Evolutionary conservation across 2,113 vertebrate genomes (phyloP).

Genomic region (Anguilla japonica): DNA sequence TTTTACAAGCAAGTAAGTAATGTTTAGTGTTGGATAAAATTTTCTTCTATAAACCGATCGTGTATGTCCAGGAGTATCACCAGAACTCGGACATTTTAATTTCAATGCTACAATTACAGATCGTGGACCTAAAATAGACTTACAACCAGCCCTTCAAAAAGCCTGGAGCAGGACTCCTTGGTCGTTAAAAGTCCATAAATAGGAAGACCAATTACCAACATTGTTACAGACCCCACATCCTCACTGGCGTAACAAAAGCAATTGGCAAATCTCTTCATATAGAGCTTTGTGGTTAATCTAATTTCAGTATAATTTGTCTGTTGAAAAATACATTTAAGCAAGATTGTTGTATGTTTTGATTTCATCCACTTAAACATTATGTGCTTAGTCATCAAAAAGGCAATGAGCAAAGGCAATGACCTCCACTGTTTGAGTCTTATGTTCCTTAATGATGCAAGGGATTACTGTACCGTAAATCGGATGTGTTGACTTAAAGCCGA

Average conservation of each 20-base stretch:
- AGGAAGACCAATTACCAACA: neutral
- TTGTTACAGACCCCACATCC: neutral
- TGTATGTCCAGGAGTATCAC: neutral
- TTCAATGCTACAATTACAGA: too few species aligned
- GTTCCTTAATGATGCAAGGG: neutral
- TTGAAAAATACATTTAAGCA: neutral
- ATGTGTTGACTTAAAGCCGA: too few species aligned
- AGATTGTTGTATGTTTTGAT: neutral
- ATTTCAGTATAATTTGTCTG: neutral
- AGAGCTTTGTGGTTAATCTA: too few species aligned
- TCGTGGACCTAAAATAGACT: too few species aligned
- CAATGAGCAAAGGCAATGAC: too few species aligned
- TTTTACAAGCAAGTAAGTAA: neutral
- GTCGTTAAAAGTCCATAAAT: too few species aligned
- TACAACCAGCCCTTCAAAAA: too few species aligned
- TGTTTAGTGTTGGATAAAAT: neutral
- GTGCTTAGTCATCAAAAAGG: too few species aligned
- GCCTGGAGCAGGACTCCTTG: too few species aligned
- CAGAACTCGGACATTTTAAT: neutral
- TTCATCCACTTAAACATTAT: neutral
- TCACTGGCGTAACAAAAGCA: neutral
- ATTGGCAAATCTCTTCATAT: neutral
- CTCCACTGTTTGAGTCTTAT: neutral
- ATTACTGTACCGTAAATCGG: neutral
- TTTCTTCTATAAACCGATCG: neutral